Conservation (phyloP, 92 coral and sea anemone genomes). For the Pocillopora meandrina region DNA sequence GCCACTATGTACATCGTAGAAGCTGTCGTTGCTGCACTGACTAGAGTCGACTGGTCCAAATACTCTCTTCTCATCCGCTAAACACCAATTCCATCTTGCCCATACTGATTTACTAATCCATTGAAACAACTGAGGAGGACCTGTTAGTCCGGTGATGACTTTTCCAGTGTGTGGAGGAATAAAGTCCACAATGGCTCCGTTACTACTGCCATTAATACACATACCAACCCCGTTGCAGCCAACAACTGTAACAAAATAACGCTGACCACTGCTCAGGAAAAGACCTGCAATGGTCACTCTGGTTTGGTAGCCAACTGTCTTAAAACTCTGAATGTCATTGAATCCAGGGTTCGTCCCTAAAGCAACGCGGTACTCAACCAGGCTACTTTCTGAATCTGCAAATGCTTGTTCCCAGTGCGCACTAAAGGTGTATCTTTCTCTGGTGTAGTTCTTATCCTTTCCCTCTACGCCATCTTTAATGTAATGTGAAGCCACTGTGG, state of each 20-base stretch:
- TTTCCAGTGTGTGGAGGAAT: slow-evolving; percentile 88
- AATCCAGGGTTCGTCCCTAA: slow-evolving; percentile 4
- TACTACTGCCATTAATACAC: slow-evolving; percentile 94
- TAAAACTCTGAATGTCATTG: slow-evolving; percentile 25
- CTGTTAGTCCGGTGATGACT: slow-evolving; percentile 77
- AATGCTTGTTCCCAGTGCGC: slow-evolving; percentile 98
- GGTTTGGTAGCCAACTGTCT: slow-evolving; percentile 67
- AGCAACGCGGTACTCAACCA: slow-evolving; percentile 84
- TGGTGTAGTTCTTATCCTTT: slow-evolving; percentile 75
- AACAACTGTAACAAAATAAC: slow-evolving; percentile 77
- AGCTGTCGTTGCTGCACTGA: slow-evolving; percentile 68
- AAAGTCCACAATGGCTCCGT: slow-evolving; percentile 90
- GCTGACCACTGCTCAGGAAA: slow-evolving; percentile 77
- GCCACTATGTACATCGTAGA: slow-evolving; percentile 77
- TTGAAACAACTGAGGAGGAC: slow-evolving; percentile 80
- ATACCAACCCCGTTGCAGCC: slow-evolving; percentile 94
- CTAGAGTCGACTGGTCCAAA: slow-evolving; percentile 30
- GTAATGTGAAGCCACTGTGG: slow-evolving; percentile 76
- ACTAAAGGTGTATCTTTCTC: slow-evolving; percentile 75
- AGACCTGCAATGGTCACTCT: slow-evolving; percentile 63
- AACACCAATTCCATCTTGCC: slow-evolving; percentile 99
- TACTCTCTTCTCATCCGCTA: slow-evolving; percentile 66
- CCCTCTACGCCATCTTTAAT: slow-evolving; percentile 84
- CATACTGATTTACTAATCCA: slow-evolving; percentile 89
- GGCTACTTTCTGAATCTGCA: slow-evolving; percentile 87